These are phyloP conservation scores for Asteroscopus sphinx DNA, from an alignment of 2,888 invertebrate species.

Conservation along the genomic window DNA sequence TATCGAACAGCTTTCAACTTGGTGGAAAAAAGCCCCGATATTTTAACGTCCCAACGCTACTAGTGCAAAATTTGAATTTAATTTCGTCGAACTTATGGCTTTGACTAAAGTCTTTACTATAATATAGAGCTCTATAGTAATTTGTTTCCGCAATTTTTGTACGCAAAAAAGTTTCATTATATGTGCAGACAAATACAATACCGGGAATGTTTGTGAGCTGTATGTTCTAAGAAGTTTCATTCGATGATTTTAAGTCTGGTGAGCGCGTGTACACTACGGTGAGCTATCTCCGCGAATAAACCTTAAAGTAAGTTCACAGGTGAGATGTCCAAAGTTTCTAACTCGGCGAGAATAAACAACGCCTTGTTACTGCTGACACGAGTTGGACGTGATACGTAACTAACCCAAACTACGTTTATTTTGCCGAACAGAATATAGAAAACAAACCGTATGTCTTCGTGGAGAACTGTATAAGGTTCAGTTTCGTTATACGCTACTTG, in stretches of 20 bases:
- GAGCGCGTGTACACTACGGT: constrained; percentile 8
- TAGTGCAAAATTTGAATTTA: no score
- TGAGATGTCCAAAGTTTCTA: constrained; percentile 71
- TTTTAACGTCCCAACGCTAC: no score
- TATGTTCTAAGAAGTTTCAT: constrained; percentile 11
- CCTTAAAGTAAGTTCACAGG: constrained; percentile 64
- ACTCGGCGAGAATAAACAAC: constrained; percentile 71
- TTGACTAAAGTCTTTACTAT: no score
- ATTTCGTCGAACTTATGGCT: no score
- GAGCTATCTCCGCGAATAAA: constrained; percentile 45
- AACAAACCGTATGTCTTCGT: constrained; percentile 55
- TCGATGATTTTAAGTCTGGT: constrained; percentile 18
- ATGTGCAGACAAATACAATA: neutral
- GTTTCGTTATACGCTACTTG: constrained; percentile 35
- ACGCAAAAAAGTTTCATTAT: neutral
- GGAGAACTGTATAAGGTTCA: constrained; percentile 31
- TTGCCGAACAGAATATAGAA: constrained; percentile 48
- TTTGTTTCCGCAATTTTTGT: neutral
- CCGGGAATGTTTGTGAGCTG: neutral
- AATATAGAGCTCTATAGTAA: neutral
- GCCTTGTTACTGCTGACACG: constrained; percentile 68
- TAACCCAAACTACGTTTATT: constrained; percentile 55
- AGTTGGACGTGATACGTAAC: constrained; percentile 62
- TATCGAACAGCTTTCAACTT: neutral
- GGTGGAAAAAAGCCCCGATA: neutral